Percentiles rank a stretch among this genome's conserved stretches.
phyloP scores from a whole-genome alignment of 2,888 invertebrate species.

The Candidula unifasciata region DNA sequence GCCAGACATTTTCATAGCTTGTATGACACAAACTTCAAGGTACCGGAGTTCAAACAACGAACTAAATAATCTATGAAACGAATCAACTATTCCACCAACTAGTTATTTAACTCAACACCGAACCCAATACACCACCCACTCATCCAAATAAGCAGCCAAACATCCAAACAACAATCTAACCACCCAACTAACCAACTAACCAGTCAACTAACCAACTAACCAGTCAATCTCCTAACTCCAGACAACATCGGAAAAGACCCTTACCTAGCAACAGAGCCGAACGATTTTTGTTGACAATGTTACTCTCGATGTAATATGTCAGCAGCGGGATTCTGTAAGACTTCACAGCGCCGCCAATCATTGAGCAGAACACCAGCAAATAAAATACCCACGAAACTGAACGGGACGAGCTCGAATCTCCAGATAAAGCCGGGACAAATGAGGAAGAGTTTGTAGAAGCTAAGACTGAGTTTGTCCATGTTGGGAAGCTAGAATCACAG shows the following conservation, averaged over 20 bases:
- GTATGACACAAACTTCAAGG: too few relatives aligned
- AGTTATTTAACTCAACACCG: too few relatives aligned
- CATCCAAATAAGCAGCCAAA: too few relatives aligned
- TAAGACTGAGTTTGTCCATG: background rate
- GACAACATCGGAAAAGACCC: background rate
- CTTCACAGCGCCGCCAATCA: constrained; percentile 22
- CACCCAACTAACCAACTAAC: too few relatives aligned
- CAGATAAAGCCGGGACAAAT: background rate
- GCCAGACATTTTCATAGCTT: too few relatives aligned
- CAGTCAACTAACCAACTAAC: too few relatives aligned
- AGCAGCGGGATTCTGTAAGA: constrained; percentile 42
- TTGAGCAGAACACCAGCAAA: background rate
- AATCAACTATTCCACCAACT: too few relatives aligned
- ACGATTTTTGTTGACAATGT: constrained; percentile 21
- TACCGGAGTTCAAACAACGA: too few relatives aligned
- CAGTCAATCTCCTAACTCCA: too few relatives aligned
- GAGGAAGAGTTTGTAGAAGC: background rate
- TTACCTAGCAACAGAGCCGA: constrained; percentile 27
- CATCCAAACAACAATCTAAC: too few relatives aligned
- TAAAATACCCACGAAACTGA: constrained; percentile 21
- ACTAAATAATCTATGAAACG: too few relatives aligned
- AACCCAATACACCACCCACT: too few relatives aligned
- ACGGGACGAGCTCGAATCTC: background rate
- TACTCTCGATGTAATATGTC: constrained; percentile 41
- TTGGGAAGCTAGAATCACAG: background rate